Conservation (phyloP, 2,113 vertebrate species). For the Tonatia bakeri region DNA sequence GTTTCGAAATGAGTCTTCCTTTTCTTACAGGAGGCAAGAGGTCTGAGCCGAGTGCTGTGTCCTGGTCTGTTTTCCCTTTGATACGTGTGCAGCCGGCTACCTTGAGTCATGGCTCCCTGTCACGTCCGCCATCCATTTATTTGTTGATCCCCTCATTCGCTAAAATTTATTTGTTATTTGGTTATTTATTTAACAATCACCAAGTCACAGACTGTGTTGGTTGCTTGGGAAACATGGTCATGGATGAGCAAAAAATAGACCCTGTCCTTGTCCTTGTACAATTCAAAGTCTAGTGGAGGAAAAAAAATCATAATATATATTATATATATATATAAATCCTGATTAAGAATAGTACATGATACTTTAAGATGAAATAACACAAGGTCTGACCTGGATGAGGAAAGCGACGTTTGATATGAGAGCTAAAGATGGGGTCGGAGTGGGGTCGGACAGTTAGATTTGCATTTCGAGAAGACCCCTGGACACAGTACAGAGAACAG, state of each 20-base stretch:
- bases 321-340: background rate
- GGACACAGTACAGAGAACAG: background rate
- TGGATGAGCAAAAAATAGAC: conserved; percentile 36
- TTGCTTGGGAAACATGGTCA: conserved; percentile 44
- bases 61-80: background rate
- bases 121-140: background rate
- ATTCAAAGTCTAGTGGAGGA: background rate
- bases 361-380: background rate
- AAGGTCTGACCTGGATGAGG: background rate
- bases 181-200: background rate
- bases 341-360: background rate
- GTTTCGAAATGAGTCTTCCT: background rate
- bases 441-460: background rate
- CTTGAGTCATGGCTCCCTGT: background rate
- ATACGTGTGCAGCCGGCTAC: background rate
- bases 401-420: background rate
- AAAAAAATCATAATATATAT: conserved; percentile 36
- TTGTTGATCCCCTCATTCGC: background rate
- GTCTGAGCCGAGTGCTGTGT: background rate
- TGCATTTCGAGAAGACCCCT: background rate
- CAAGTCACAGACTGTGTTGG: background rate
- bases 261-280: background rate
- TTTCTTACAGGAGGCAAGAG: background rate
- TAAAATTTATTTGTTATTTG: background rate
- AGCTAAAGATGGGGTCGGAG: background rate